Evolutionary conservation across 37 sponge, comb jelly and placozoan species (phyloP).

Genomic region (Chondrilla cf. caribensis): DNA sequence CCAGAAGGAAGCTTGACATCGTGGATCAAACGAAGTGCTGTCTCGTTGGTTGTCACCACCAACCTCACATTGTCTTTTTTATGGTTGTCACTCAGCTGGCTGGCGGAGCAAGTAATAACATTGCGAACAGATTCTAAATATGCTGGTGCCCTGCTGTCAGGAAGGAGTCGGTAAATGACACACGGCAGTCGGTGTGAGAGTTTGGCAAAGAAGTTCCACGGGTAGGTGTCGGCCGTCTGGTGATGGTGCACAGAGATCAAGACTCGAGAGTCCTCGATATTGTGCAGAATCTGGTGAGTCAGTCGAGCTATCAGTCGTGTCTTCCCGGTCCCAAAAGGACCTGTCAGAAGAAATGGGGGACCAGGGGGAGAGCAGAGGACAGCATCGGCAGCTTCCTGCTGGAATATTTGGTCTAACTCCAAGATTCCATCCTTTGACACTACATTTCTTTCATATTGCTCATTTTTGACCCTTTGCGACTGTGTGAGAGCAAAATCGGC

Average conservation of each 20-base stretch:
- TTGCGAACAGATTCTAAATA: neutral
- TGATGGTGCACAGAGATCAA: neutral
- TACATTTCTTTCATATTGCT: neutral
- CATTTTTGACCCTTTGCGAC: neutral
- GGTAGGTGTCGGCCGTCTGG: slow-evolving; percentile 21
- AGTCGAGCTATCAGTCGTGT: slow-evolving; percentile 13
- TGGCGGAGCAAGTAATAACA: neutral
- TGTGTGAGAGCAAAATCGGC: neutral
- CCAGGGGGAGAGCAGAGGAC: neutral
- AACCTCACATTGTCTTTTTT: neutral
- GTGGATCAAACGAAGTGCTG: neutral
- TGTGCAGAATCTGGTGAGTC: neutral
- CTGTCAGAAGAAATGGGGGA: slow-evolving; percentile 18
- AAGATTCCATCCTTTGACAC: neutral
- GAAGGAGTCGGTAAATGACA: neutral
- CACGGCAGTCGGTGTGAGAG: neutral
- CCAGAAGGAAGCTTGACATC: slow-evolving; percentile 5
- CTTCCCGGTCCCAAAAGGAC: slow-evolving; percentile 24
- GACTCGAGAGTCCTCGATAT: neutral
- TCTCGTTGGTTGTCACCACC: slow-evolving; percentile 5
- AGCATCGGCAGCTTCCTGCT: slow-evolving; percentile 12
- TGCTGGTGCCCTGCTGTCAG: neutral
- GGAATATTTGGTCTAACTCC: neutral
- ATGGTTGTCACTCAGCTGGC: neutral
- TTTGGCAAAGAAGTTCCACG: neutral